Percentiles rank a stretch among this genome's conserved stretches.
Conservation (phyloP, 1,140 invertebrate species). For the Diuraphis noxia region DNA sequence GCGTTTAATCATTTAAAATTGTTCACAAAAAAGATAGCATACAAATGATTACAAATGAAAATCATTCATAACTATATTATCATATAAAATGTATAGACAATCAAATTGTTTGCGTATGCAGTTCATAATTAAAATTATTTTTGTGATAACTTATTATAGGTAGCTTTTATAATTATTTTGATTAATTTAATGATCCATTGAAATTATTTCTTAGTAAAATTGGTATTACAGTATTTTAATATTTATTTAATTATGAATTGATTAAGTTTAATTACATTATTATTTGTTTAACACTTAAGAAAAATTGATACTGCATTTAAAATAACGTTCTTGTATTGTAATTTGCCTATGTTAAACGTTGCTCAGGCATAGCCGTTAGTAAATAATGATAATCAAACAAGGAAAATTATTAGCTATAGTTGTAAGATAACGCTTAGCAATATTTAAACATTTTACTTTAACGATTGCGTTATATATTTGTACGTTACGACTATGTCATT, state of each 20-base stretch:
- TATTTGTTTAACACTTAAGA: background rate
- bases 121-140: background rate
- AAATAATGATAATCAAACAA: background rate
- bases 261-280: background rate
- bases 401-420: background rate
- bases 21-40: background rate
- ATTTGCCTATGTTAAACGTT: background rate
- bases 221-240: too few species aligned
- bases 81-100: background rate
- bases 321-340: background rate
- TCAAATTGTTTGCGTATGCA: background rate
- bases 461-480: background rate
- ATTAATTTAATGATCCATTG: background rate
- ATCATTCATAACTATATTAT: background rate
- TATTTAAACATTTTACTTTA: too few species aligned
- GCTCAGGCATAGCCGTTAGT: background rate
- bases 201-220: background rate
- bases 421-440: background rate
- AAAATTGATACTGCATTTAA: background rate
- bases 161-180: background rate
- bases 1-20: background rate
- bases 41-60: background rate
- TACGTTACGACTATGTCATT: background rate
- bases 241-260: too few species aligned
- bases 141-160: background rate